phyloP scores from a whole-genome alignment of 2,797 vertebrate genomes.

The Pseudomugil tenellus region DNA sequence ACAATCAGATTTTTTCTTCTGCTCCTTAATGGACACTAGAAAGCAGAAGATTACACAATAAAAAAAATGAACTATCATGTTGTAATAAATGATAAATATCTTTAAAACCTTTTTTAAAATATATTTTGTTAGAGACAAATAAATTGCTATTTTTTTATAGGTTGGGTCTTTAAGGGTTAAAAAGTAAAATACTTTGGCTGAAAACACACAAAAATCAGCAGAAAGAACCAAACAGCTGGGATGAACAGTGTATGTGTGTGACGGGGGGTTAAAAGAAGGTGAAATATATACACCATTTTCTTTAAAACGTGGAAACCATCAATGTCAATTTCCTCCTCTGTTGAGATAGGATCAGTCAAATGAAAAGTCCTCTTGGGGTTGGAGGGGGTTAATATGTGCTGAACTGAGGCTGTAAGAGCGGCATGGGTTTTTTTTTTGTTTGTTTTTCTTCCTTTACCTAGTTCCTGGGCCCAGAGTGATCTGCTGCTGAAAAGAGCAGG shows the following conservation, averaged over 20 bases:
- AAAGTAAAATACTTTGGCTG: not conserved
- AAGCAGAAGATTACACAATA: no score
- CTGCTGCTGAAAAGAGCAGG: constrained; percentile 83
- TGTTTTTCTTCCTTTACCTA: constrained; percentile 76
- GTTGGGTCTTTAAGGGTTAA: no score
- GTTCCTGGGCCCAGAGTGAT: constrained; percentile 85
- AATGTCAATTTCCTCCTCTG: constrained; percentile 88
- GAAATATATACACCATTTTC: constrained; percentile 83
- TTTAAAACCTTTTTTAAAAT: no score
- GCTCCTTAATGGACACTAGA: no score
- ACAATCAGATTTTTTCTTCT: no score
- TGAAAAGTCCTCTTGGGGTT: constrained; percentile 57
- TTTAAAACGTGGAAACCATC: constrained; percentile 84
- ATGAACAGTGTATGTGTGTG: not conserved
- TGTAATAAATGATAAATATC: no score
- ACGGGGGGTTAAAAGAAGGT: constrained; percentile 65
- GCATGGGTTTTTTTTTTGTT: not conserved
- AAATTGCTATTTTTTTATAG: no score
- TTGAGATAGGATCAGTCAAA: constrained; percentile 82
- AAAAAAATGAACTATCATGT: no score
- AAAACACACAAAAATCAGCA: not conserved
- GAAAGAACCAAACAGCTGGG: not conserved
- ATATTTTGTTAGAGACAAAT: no score
- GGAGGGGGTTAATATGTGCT: constrained; percentile 51
- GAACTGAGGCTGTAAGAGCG: constrained; percentile 18